phyloP scores from a whole-genome alignment of 1,140 invertebrate genomes.

The Lepidurus couesii region DNA sequence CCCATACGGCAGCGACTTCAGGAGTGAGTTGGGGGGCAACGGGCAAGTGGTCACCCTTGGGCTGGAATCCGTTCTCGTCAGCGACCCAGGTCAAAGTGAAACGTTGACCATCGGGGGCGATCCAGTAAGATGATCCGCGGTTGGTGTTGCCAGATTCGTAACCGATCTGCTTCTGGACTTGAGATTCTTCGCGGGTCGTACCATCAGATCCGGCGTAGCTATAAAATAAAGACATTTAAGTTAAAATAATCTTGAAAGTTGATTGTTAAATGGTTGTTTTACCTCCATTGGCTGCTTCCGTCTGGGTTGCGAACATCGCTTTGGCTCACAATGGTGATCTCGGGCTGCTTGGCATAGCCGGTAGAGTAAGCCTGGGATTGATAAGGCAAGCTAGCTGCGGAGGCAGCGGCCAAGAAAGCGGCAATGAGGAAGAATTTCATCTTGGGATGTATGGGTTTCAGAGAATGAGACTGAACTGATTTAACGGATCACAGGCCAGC shows the following conservation, averaged over 20 bases:
- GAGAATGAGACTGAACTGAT: neutral
- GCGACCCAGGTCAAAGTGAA: conserved; percentile 33
- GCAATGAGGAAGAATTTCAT: conserved; percentile 4
- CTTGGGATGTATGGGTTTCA: neutral
- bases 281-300: neutral
- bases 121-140: conserved; percentile 32
- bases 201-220: neutral
- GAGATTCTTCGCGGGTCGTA: neutral
- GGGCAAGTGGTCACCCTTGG: conserved; percentile 35
- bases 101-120: conserved; percentile 33
- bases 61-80: conserved; percentile 36
- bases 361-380: neutral
- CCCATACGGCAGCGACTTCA: neutral
- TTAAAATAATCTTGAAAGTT: neutral
- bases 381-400: neutral
- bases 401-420: neutral
- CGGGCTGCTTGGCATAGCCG: neutral
- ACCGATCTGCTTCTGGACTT: conserved; percentile 22
- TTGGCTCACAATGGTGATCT: too few relatives aligned
- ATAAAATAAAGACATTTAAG: neutral
- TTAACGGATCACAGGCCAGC: neutral
- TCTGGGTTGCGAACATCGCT: too few relatives aligned
- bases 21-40: neutral
- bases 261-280: too few relatives aligned
- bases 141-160: conserved; percentile 30